A percentile compares a stretch with the other conserved stretches of the same genome.
Evolutionary conservation across 2,797 vertebrate genomes (phyloP).

Genomic region (Falco peregrinus): DNA sequence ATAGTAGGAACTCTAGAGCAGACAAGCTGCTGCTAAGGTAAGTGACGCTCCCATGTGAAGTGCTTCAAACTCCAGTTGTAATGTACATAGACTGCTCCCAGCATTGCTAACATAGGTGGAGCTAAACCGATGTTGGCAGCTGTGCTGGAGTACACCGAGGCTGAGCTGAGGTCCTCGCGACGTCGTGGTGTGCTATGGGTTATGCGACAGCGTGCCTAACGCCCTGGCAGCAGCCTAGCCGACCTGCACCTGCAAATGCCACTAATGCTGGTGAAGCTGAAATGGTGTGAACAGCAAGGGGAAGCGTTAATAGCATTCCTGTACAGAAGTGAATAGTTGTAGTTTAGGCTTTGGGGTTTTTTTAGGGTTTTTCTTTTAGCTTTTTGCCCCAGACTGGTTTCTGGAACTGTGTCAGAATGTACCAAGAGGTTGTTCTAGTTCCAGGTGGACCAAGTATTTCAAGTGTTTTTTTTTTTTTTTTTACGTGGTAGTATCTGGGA

Average conservation of each 20-base stretch:
- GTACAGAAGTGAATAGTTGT: neutral
- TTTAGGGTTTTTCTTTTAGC: neutral
- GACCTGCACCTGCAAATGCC: neutral
- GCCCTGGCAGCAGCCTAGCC: neutral
- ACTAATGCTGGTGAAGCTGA: neutral
- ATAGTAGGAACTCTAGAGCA: neutral
- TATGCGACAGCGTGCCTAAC: rapidly evolving
- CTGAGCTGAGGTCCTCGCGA: neutral
- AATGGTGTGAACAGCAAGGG: neutral
- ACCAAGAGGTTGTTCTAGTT: neutral
- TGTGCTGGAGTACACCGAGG: rapidly evolving
- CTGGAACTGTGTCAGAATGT: neutral
- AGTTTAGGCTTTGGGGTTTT: neutral
- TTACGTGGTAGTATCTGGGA: neutral
- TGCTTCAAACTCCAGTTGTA: neutral
- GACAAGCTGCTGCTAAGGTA: neutral
- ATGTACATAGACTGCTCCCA: neutral
- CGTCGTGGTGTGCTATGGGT: rapidly evolving
- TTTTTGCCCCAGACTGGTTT: neutral
- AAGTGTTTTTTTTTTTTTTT: neutral
- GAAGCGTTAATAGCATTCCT: neutral
- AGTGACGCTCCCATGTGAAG: rapidly evolving
- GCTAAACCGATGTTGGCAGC: neutral
- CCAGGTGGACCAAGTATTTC: neutral
- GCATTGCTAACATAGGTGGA: neutral